Evolutionary conservation across 35 echinoderm and acorn worm genomes (phyloP).

Genomic region (Heliocidaris erythrogramma): DNA sequence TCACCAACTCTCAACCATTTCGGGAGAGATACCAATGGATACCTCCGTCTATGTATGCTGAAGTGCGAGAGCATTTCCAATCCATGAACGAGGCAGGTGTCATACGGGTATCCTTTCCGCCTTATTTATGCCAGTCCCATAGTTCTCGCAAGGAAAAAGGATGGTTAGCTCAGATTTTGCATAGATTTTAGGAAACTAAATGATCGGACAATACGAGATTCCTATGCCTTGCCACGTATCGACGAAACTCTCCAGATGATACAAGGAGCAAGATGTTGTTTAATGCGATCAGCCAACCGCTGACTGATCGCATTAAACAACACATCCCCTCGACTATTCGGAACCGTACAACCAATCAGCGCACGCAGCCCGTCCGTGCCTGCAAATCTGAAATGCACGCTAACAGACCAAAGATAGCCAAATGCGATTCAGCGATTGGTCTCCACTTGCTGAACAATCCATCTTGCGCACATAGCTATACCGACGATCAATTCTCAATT

Average conservation of each 20-base stretch:
- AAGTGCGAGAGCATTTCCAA: neutral
- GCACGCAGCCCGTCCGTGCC: no score
- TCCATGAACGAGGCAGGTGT: neutral
- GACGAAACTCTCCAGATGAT: neutral
- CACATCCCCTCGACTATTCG: no score
- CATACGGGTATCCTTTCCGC: neutral
- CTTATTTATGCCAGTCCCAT: slow-evolving; percentile 22
- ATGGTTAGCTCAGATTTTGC: neutral
- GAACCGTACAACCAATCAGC: no score
- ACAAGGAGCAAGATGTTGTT: neutral
- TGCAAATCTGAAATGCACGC: no score
- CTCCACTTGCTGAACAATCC: no score
- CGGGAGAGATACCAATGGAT: neutral
- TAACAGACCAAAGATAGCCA: no score
- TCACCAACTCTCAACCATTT: neutral
- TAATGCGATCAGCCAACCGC: no score
- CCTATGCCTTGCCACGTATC: neutral
- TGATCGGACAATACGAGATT: neutral
- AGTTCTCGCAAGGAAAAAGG: neutral
- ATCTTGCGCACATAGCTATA: no score
- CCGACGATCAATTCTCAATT: no score
- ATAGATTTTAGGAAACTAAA: neutral
- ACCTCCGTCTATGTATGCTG: neutral
- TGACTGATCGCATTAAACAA: no score
- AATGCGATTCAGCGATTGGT: no score